These are phyloP conservation scores for Drosophila sp. DNA, from an alignment of 1,140 invertebrate species.

Conservation along the genomic window DNA sequence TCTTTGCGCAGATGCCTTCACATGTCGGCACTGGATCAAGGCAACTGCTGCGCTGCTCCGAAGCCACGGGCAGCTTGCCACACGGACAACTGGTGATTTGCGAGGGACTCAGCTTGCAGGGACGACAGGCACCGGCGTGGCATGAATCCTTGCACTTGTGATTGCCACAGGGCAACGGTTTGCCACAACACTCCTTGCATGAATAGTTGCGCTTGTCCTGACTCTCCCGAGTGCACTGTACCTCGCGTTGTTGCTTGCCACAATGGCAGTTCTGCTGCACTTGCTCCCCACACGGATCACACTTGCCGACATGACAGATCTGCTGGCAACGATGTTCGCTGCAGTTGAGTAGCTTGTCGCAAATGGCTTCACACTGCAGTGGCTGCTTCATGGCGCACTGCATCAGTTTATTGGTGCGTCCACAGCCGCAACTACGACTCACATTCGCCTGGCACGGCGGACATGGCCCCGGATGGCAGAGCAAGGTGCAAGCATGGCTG, in stretches of 20 bases:
- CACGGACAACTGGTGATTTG: slow-evolving; percentile 93
- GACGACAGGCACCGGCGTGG: slow-evolving; percentile 88
- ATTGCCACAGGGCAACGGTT: slow-evolving; percentile 89
- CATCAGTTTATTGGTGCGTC: slow-evolving; percentile 88
- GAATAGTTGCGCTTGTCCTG: slow-evolving; percentile 85
- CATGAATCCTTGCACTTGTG: slow-evolving; percentile 91
- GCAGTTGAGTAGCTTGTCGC: slow-evolving; percentile 90
- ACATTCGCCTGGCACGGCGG: slow-evolving; percentile 91
- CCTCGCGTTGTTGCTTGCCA: slow-evolving; percentile 84
- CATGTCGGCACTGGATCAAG: slow-evolving; percentile 95
- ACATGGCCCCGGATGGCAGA: slow-evolving; percentile 96
- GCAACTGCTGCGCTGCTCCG: slow-evolving; percentile 88
- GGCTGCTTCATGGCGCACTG: slow-evolving; percentile 89
- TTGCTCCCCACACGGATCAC: slow-evolving; percentile 88
- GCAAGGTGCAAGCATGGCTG: slow-evolving; percentile 92
- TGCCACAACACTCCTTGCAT: slow-evolving; percentile 90
- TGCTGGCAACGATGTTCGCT: slow-evolving; percentile 89
- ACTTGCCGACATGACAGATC: slow-evolving; percentile 92
- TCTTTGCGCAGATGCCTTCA: slow-evolving; percentile 91
- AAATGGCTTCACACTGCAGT: slow-evolving; percentile 90
- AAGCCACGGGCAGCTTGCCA: slow-evolving; percentile 88
- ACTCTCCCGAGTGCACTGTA: slow-evolving; percentile 85
- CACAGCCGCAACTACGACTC: slow-evolving; percentile 90
- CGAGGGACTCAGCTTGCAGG: slow-evolving; percentile 88
- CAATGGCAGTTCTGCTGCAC: slow-evolving; percentile 86